Evolutionary conservation across 2,888 invertebrate genomes (phyloP), one percentile per base, ranked within the genome.

Genomic region (Drosophila prolongata): DNA sequence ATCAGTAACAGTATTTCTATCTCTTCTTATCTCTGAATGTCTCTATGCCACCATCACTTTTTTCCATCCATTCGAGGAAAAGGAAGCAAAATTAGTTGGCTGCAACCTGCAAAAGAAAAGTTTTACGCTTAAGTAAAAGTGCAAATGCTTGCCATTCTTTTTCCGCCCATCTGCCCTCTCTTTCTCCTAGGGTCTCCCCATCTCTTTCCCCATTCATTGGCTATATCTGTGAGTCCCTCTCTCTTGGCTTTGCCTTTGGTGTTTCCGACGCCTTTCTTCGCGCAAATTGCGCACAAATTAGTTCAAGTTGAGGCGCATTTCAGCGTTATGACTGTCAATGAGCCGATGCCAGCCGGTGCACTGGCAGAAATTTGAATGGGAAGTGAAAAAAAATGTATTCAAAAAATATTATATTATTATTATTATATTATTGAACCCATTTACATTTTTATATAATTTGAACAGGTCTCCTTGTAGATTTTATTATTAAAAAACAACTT

Each of bases 301-400:
- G 84, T 78, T 77, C 75, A 78, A 84, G 84, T 84, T 84, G 80
- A 73, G 79, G 54, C 74, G 81, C 85, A 76, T 72, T 70, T 82
- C 85, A 83, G 86, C 83, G 79, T 86, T 87, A 86, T 87, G 85
- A 86, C 87, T 86, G 81, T 80, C 87, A 86, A 86, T 86, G 85
- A 86, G 87, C 67, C 85, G 62, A 65, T 65, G 81, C 72, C 52
- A 60, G 50, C 19, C 6, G 49, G 5, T 50, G 9, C 61, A 64
- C 62, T 6, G 62, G 0, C 1, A 40, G 8, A 42, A 30, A 53
- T 19, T 0, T 13, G 16, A 9, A 9, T 1, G 0, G 1, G 4
- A 6, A 37, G 10, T 3, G 1, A 5, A 14, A 14, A 0, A 16
- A 16, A 16, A 1, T 16, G 1, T 16, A 16, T n/a, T n/a, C n/a